A percentile compares a stretch with the other conserved stretches of the same genome.
Conservation (phyloP, 2,113 vertebrate genomes). For the Hemiprocne comata region DNA sequence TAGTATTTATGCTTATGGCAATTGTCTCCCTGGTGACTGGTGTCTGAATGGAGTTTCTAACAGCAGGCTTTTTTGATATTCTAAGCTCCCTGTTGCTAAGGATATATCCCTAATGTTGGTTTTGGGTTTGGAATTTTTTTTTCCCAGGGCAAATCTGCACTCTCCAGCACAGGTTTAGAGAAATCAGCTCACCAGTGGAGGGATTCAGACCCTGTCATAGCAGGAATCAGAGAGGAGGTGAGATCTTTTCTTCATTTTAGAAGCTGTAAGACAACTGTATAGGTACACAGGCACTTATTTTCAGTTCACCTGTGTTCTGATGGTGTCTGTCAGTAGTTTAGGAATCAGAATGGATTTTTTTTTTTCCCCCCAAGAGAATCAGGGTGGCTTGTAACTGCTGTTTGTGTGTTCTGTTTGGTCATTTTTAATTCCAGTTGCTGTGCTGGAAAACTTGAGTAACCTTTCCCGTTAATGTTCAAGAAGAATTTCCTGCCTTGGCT, state of each 20-base stretch:
- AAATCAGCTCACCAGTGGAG: constrained; percentile 86
- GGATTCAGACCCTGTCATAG: constrained; percentile 89
- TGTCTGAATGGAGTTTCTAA: not conserved
- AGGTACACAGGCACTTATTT: not conserved
- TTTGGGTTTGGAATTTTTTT: not conserved
- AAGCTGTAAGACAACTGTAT: not conserved
- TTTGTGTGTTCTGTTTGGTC: not conserved
- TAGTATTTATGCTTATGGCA: not conserved
- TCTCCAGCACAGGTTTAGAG: constrained; percentile 68
- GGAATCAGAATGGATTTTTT: not conserved
- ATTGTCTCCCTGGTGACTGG: not conserved
- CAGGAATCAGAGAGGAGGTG: constrained; percentile 93
- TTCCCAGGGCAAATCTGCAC: constrained; percentile 65
- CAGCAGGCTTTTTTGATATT: not conserved
- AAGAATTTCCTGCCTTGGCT: constrained; percentile 7
- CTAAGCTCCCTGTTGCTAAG: not conserved
- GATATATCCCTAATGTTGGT: not conserved
- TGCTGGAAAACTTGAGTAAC: not conserved
- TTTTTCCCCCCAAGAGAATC: not conserved
- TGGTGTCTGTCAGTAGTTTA: not conserved
- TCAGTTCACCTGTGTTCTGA: not conserved
- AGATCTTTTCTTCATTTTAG: constrained; percentile 15
- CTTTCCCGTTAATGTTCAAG: not conserved
- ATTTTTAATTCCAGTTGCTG: not conserved
- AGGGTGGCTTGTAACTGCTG: not conserved